Evolutionary conservation across 2,113 vertebrate species (phyloP).

Genomic region (Larimichthys crocea): DNA sequence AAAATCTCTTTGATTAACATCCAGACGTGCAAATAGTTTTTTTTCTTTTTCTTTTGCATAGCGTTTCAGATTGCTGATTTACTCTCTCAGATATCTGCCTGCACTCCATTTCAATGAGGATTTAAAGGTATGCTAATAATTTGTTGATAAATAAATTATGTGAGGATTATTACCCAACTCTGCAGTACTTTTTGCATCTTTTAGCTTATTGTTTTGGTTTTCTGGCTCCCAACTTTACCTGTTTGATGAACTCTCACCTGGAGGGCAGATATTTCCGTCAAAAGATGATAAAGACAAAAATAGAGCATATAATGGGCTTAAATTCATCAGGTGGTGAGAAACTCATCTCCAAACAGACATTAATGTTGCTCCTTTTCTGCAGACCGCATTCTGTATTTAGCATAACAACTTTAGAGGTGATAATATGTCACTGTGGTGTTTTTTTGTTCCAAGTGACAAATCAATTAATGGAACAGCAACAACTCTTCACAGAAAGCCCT

Average conservation of each 20-base stretch:
- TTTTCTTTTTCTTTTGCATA: too few species aligned
- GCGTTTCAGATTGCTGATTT: background rate
- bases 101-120: too few species aligned
- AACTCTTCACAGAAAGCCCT: background rate
- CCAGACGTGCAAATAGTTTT: background rate
- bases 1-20: background rate
- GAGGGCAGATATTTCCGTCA: background rate
- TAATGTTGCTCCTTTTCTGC: background rate
- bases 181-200: background rate
- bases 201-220: background rate
- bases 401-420: background rate
- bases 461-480: background rate
- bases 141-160: background rate
- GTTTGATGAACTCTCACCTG: too few species aligned
- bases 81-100: background rate
- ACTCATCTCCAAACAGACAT: background rate
- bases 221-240: background rate
- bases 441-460: background rate
- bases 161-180: background rate
- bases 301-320: too few species aligned
- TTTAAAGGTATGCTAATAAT: too few species aligned
- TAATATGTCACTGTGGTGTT: background rate
- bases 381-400: background rate
- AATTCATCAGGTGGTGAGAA: too few species aligned
- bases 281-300: background rate